Evolutionary conservation across 2,113 vertebrate genomes (phyloP).

Genomic region (Bufo gargarizans): DNA sequence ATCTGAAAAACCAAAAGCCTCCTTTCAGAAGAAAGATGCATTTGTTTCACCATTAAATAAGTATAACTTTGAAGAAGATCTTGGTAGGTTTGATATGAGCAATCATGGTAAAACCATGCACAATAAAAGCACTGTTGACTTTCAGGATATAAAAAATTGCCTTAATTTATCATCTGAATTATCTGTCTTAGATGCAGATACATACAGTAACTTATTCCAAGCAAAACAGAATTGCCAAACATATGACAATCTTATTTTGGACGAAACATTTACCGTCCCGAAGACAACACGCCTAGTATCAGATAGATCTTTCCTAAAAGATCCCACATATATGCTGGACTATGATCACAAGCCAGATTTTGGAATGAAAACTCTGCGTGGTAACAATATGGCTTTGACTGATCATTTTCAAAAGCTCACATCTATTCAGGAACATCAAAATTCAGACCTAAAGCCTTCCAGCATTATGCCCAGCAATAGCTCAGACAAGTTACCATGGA

Average conservation of each 20-base stretch:
- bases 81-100: constrained; percentile 71
- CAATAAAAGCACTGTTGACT: constrained; percentile 67
- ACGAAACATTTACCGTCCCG: constrained; percentile 70
- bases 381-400: constrained; percentile 68
- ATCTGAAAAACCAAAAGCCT: constrained; percentile 71
- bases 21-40: constrained; percentile 67
- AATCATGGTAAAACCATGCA: constrained; percentile 70
- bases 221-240: constrained; percentile 73
- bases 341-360: constrained; percentile 74
- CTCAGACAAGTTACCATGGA: constrained; percentile 69
- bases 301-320: constrained; percentile 73
- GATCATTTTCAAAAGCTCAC: constrained; percentile 71
- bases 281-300: constrained; percentile 67
- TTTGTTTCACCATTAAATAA: constrained; percentile 71
- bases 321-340: constrained; percentile 71
- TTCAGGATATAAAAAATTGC: constrained; percentile 72
- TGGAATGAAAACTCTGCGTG: constrained; percentile 70
- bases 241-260: constrained; percentile 70
- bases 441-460: constrained; percentile 71
- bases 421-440: constrained; percentile 67
- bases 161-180: constrained; percentile 68
- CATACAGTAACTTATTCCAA: constrained; percentile 73
- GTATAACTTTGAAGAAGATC: constrained; percentile 69
- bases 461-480: constrained; percentile 64
- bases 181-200: constrained; percentile 67